phyloP scores from a whole-genome alignment of 2,888 invertebrate genomes.

The Gerosis bhagava region DNA sequence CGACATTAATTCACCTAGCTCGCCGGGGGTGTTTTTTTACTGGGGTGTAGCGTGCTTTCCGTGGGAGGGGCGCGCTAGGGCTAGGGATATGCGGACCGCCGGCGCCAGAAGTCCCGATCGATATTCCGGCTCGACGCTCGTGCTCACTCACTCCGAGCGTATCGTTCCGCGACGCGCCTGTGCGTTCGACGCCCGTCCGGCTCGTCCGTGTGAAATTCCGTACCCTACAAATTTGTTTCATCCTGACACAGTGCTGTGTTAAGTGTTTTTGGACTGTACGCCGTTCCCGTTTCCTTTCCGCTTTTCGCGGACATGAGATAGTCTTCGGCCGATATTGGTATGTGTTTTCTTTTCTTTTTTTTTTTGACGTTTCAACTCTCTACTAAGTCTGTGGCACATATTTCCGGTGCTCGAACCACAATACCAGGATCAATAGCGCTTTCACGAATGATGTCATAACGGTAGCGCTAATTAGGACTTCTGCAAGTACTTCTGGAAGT shows the following conservation, averaged over 20 bases:
- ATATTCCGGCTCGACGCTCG: slow-evolving; percentile 52
- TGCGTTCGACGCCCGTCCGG: slow-evolving; percentile 44
- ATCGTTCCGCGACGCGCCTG: slow-evolving; percentile 61
- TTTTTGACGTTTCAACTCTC: slow-evolving; percentile 29
- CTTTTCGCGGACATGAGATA: slow-evolving; percentile 60
- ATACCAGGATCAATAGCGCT: slow-evolving; percentile 55
- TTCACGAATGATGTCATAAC: slow-evolving; percentile 56
- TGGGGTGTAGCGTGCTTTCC: slow-evolving; percentile 58
- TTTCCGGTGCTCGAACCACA: slow-evolving; percentile 30
- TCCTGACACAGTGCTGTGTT: slow-evolving; percentile 37
- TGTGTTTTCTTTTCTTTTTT: slow-evolving; percentile 40
- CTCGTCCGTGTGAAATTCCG: slow-evolving; percentile 48
- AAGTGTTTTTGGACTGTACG: slow-evolving; percentile 50
- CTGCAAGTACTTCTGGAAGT: no score
- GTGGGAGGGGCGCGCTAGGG: slow-evolving; percentile 72
- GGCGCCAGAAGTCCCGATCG: slow-evolving; percentile 76
- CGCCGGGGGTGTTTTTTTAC: slow-evolving; percentile 29
- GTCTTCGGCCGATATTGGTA: slow-evolving; percentile 54
- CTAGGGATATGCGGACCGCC: slow-evolving; percentile 75
- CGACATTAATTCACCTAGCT: slow-evolving; percentile 32
- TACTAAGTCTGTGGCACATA: slow-evolving; percentile 21
- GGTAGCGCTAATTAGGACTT: slow-evolving; percentile 38
- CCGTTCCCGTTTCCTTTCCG: no score
- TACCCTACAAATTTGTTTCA: slow-evolving; percentile 40
- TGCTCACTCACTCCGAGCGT: slow-evolving; percentile 52